phyloP scores from a whole-genome alignment of 2,888 invertebrate species.

The Lathronympha strigana region DNA sequence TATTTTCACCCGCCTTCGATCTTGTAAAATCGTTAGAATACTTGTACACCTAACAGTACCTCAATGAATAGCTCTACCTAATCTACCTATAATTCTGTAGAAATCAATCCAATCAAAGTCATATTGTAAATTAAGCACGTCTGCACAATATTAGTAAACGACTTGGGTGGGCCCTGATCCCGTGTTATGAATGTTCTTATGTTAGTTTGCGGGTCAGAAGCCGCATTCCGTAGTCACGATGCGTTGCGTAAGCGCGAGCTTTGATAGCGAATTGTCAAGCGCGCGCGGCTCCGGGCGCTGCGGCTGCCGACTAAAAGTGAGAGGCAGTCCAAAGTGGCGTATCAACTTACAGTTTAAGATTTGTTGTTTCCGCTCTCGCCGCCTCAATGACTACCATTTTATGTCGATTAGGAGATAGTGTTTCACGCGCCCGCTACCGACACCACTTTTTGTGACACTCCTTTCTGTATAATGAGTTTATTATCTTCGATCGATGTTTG shows the following conservation, averaged over 20 bases:
- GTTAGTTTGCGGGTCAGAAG: conserved; percentile 72
- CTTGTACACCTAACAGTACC: conserved; percentile 50
- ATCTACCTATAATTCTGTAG: conserved; percentile 54
- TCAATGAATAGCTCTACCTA: conserved; percentile 55
- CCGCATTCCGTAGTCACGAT: conserved; percentile 64
- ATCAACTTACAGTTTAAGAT: conserved; percentile 76
- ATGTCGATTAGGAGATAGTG: conserved; percentile 82
- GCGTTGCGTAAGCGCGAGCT: conserved; percentile 68
- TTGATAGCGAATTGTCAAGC: conserved; percentile 71
- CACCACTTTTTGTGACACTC: conserved; percentile 80
- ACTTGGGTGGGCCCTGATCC: conserved; percentile 74
- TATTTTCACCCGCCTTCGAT: conserved; percentile 74
- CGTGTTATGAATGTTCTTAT: conserved; percentile 63
- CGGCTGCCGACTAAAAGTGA: conserved; percentile 68
- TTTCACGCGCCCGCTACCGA: conserved; percentile 82
- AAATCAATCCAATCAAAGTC: conserved; percentile 68
- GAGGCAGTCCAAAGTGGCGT: conserved; percentile 65
- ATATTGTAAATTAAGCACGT: conserved; percentile 67
- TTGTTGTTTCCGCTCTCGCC: conserved; percentile 81
- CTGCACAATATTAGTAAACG: conserved; percentile 57
- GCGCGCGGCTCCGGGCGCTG: conserved; percentile 53
- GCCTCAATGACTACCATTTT: conserved; percentile 83
- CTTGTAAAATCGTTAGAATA: conserved; percentile 73
- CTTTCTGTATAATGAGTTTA: conserved; percentile 78
- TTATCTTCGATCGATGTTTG: conserved; percentile 73